Evolutionary conservation across 2,888 invertebrate genomes (phyloP).

Genomic region (Euzetes globulus): DNA sequence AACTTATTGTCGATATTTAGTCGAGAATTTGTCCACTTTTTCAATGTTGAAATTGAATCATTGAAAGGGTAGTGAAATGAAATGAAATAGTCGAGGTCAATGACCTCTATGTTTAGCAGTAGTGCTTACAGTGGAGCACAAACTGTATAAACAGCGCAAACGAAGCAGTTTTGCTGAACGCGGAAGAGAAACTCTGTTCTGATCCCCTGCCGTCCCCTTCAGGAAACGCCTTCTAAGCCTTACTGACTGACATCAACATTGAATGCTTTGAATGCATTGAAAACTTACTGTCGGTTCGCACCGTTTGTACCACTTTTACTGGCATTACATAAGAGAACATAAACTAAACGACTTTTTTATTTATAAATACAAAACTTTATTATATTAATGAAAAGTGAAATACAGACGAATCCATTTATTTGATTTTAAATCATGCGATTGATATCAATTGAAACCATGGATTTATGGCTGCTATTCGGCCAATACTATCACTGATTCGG

Average conservation of each 20-base stretch:
- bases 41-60: neutral
- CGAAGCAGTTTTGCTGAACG: neutral
- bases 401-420: neutral
- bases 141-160: conserved; percentile 9
- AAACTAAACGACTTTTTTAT: neutral
- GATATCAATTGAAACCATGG: no score
- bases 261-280: neutral
- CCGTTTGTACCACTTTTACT: conserved; percentile 7
- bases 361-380: neutral
- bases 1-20: neutral
- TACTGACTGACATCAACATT: conserved; percentile 22
- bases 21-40: conserved; percentile 4
- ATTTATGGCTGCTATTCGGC: no score
- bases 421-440: no score
- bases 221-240: conserved; percentile 22
- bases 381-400: neutral
- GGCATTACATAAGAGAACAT: neutral
- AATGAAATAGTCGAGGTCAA: conserved; percentile 11
- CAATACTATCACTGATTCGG: no score
- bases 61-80: neutral
- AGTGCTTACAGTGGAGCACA: neutral
- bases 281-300: neutral
- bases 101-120: neutral
- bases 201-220: neutral
- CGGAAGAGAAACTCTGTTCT: conserved; percentile 2